Evolutionary conservation across 2,888 invertebrate species (phyloP), one percentile per base, ranked within the genome.

Genomic region (Empis stercorea): DNA sequence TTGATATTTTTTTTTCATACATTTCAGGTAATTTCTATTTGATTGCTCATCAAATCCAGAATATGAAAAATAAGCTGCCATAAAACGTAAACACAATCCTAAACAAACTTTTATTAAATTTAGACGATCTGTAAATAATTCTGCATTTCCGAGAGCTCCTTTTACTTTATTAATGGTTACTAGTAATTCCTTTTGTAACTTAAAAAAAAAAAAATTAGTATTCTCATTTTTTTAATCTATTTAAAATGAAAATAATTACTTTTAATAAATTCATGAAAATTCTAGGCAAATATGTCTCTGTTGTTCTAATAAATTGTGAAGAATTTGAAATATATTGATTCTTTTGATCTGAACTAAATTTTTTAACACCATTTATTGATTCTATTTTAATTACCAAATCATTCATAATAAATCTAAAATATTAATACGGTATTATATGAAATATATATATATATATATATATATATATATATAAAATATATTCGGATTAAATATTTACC

Each of bases 11-110:
- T 27, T 6, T 27, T 16, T 30, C 10, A 34, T 11, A 62, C 65
- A 59, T 51, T 56, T 60, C 3, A 65, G 54, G 14, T 60, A 49
- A 10, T 55, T 52, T 0, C 53, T 46, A 16, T 57, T 57, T 2
- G 55, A 48, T 27, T 54, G 56, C 7, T 71, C 76, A 51, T 69
- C 70, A 58, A 81, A 80, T 47, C 76, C 78, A 61, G 76, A 71
- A 83, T 81, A 77, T 59, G 75, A 76, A 50, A 80, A 79, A 56
- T 75, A 75, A 43, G 71, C 72, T 5, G 74, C 72, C n/a, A 76
- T 63, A 41, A 80, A 63, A 27, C 70, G 71, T 43, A 79, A 71
- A 44, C 80, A 70, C 41, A 74, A 61, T 42, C 75, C 76, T 38
- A 77, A 69, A 46, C 76, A 76, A 50, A 71, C 65, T 54, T 74